Base-by-base conservation (phyloP, 2,113 vertebrate genomes). In the Cervus canadensis region DNA sequence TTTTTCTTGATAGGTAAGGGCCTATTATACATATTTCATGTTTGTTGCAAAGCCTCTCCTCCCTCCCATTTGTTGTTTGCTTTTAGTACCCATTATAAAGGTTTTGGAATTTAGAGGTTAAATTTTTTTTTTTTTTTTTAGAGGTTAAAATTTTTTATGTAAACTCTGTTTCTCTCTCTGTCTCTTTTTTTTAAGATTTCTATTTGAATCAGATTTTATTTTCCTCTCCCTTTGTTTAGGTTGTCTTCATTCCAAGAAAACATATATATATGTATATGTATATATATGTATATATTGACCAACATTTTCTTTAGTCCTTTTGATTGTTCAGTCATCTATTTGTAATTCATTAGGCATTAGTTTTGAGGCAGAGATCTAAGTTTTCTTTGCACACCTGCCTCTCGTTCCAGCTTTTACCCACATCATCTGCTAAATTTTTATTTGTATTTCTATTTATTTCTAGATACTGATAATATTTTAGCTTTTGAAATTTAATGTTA, bases 61-160 rank as follows among this genome's bases (percentile, higher is more conserved):
- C 10, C 7, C 28, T 56, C 28, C 78, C 7, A n/a, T 87, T 95
- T 84, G 23, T 88, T 85, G 81, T 33, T 91, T 93, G 89, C n/a
- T 95, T 89, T 92, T 48, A 83, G 33, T 98, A 45, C 67, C 78
- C 88, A 4, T 94, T 64, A 48, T 28, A 81, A 87, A 85, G 52
- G 56, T 95, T 92, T 93, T 57, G 6, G 23, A 83, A 92, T 94
- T 94, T 67, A 83, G 23, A 74, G 89, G 33, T 89, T 87, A 76
- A 45, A 71, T 23, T 67, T 45, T 36, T 87, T 96, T 62, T 45
- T 45, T 45, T 50, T 50, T 50, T 50, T 94, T 94, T 67, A 83
- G 28, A 74, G 89, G 26, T 89, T 87, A 76, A 54, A 81, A 28
- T 71, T 45, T 36, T 87, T 96, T 50, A 45, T 64, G 2, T 86